These are phyloP conservation scores for Uropetala carovei DNA, from an alignment of 2,888 invertebrate species.

Conservation along the genomic window DNA sequence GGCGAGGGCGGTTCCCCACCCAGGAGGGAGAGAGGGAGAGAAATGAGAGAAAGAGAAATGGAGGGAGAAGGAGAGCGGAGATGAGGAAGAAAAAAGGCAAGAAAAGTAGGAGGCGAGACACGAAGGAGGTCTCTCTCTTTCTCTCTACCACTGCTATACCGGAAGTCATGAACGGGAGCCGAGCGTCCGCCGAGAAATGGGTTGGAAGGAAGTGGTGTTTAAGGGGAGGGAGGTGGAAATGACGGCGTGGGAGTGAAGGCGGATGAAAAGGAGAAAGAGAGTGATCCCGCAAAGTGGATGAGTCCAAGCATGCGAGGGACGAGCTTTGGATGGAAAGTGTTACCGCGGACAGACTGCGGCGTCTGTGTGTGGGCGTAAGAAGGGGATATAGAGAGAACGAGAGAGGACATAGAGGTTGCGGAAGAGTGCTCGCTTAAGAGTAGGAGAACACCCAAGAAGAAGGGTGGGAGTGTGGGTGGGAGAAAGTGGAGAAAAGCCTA, in stretches of 20 bases:
- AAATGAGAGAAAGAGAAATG: not conserved
- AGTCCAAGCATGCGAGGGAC: not conserved
- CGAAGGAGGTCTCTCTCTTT: not conserved
- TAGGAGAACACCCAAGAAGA: too few relatives aligned
- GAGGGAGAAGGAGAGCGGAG: not conserved
- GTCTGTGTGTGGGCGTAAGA: not conserved
- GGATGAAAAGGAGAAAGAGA: not conserved
- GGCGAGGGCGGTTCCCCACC: not conserved
- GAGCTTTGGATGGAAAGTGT: not conserved
- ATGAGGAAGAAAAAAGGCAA: not conserved
- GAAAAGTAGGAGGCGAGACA: not conserved
- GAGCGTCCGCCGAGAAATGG: too few relatives aligned
- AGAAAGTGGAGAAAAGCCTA: not conserved
- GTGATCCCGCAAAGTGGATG: not conserved
- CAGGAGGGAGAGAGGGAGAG: not conserved
- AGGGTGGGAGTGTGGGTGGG: too few relatives aligned
- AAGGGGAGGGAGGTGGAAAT: not conserved
- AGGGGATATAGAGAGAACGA: not conserved
- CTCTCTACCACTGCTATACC: too few relatives aligned
- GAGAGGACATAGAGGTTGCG: not conserved
- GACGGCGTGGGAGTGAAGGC: not conserved
- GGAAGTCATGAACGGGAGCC: too few relatives aligned
- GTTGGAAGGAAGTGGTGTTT: not conserved
- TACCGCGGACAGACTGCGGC: constrained; percentile 13
- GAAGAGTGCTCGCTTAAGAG: not conserved